Evolutionary conservation across 2,113 vertebrate genomes (phyloP), one percentile per base, ranked within the genome.

Genomic region (Hyla sarda): DNA sequence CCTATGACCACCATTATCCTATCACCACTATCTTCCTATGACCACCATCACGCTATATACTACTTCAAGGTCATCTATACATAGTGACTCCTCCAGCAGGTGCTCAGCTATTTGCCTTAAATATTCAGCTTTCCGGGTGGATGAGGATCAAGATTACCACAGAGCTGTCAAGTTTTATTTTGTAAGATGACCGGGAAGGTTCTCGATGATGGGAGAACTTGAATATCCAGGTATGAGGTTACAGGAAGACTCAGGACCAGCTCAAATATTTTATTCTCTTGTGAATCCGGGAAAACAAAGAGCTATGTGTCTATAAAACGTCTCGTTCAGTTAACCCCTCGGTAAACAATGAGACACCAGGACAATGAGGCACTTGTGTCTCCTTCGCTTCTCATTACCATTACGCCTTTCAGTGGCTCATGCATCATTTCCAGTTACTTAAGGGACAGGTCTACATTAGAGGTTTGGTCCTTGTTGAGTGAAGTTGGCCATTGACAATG

Each of bases 361-460:
- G 37, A 45, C 72, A 74, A 74, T 74, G 41, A 48, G 37, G 37
- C 72, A 74, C 72, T n/a, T 74, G 72, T 45, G 72, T 23, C 37
- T 47, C 65, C 25, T 34, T 16, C 16, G 17, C 17, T 9, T 19
- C 67, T 71, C 32, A 71, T 71, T 71, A 23, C 67, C 67, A 71
- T 71, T 41, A 16, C 37, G 19, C 6, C n/a, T 19, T 19, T 47
- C 37, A 73, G 30, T 95, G 95, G 96, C 96, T 95, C 95, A 94
- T 14, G n/a, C 23, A 74, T 25, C 41, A 47, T 73, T 73, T 41
- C 71, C 71, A 73, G 8, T 45, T 73, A 45, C 37, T 74, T 74
- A 25, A 12, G 25, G 37, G 41, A 45, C n/a, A 7, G 37, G 11
- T 45, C 71, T 21, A n/a, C 19, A 13, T 4, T n/a, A 34, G 1